Evolutionary conservation across 2,888 invertebrate genomes (phyloP).

Genomic region (Gymnosoma rotundatum): DNA sequence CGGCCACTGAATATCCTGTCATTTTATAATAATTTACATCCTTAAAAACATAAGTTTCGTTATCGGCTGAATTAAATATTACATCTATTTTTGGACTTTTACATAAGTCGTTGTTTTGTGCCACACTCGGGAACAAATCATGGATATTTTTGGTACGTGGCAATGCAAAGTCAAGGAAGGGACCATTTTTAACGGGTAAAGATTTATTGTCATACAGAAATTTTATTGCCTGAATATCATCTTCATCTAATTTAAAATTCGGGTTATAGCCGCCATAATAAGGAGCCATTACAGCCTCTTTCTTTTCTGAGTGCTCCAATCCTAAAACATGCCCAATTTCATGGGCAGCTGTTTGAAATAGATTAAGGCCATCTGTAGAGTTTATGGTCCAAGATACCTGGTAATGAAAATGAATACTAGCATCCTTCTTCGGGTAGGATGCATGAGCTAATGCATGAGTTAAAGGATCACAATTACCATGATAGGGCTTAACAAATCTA

Average conservation of each 20-base stretch:
- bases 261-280: slow-evolving; percentile 97
- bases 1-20: slow-evolving; percentile 91
- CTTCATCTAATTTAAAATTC: slow-evolving; percentile 91
- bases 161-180: slow-evolving; percentile 35
- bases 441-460: slow-evolving; percentile 90
- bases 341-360: slow-evolving; percentile 97
- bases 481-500: too few species aligned
- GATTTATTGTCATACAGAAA: slow-evolving; percentile 89
- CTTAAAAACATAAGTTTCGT: slow-evolving; percentile 94
- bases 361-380: slow-evolving; percentile 92
- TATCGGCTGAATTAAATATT: slow-evolving; percentile 94
- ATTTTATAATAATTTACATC: slow-evolving; percentile 94
- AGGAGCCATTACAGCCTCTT: slow-evolving; percentile 97
- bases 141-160: slow-evolving; percentile 76
- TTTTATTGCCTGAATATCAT: slow-evolving; percentile 88
- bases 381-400: slow-evolving; percentile 96
- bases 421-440: slow-evolving; percentile 97
- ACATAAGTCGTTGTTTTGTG: slow-evolving; percentile 89
- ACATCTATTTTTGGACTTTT: slow-evolving; percentile 92
- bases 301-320: slow-evolving; percentile 95
- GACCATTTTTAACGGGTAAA: slow-evolving; percentile 68
- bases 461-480: too few species aligned
- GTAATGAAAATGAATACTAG: slow-evolving; percentile 99
- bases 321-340: slow-evolving; percentile 99
- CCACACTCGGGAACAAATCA: slow-evolving; percentile 83